These are phyloP conservation scores for Etia nguti DNA, from an alignment of 2,113 vertebrate genomes.

Conservation along the genomic window DNA sequence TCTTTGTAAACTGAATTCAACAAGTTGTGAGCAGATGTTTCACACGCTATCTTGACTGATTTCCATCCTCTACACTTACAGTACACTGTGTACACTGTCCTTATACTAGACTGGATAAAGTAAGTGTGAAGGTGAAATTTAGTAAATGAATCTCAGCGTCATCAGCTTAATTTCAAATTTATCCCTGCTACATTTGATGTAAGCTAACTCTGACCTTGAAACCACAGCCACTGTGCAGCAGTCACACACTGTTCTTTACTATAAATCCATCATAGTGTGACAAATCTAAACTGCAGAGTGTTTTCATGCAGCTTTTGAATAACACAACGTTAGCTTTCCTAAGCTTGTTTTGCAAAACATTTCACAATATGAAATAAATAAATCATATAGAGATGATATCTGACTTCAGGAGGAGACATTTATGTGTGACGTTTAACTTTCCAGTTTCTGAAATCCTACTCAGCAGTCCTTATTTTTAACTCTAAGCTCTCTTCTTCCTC, in stretches of 20 bases:
- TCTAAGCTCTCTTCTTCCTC: background rate
- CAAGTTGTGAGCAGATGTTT: background rate
- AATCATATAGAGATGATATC: too few relatives aligned
- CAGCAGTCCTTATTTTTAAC: too few relatives aligned
- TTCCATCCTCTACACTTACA: fast-evolving
- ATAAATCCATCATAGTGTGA: background rate
- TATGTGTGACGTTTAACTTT: too few relatives aligned
- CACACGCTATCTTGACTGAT: background rate
- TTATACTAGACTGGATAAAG: fast-evolving
- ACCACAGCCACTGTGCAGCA: background rate
- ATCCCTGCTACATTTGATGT: background rate
- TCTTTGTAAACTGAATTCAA: fast-evolving
- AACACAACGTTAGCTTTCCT: too few relatives aligned
- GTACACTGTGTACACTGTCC: fast-evolving
- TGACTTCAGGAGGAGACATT: too few relatives aligned
- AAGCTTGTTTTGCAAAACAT: too few relatives aligned
- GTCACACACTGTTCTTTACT: too few relatives aligned
- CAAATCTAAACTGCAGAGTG: fast-evolving
- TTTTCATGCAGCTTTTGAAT: background rate
- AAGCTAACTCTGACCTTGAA: background rate
- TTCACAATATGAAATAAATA: too few relatives aligned
- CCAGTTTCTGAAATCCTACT: too few relatives aligned
- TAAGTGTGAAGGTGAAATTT: background rate
- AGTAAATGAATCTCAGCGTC: fast-evolving
- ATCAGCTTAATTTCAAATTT: fast-evolving